Base-by-base conservation (phyloP, 2,113 vertebrate species). In the Crotophaga sulcirostris region DNA sequence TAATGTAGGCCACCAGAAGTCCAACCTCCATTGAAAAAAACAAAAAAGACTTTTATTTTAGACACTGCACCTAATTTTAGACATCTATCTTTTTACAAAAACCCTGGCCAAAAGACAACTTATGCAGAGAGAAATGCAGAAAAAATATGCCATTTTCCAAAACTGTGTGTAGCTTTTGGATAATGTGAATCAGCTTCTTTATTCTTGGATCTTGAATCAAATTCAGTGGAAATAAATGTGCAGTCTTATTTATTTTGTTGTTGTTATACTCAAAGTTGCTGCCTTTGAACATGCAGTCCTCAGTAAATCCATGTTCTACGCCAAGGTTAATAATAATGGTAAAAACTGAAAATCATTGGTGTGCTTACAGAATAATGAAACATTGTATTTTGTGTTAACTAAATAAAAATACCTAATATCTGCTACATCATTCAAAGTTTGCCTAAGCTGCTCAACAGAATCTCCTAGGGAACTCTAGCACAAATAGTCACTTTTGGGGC, bases 201-300 rank as follows among this genome's bases (percentile, higher is more conserved):
- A 84, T 92, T 96, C 83, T 85, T 94, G 91, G 90, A 88, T 73
- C 49, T 75, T 88, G 82, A 87, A 81, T 52, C 47, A 94, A 84
- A 93, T 91, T 93, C 90, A 94, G 78, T 89, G 87, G 96, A 97
- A 97, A 96, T 58, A 96, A 95, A 95, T 91, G 79, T 88, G 81
- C 51, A 73, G 79, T 66, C 60, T 80, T 92, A 79, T 84, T 95
- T 90, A 67, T 91, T 97, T 87, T 87, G 79, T 78, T 94, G 89
- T 77, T 89, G 64, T 90, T 94, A 76, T 60, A 76, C 59, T 69
- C 86, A 2, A 4, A 77, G 73, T 56, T 92, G 25, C 81, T 94
- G 78, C 60, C 62, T 93, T 96, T 96, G 91, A 95, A 93, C 84
- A 94, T 33, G 62, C 11, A 93, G 94, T 95, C 67, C 89, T 84